phyloP scores from a whole-genome alignment of 2,888 invertebrate species.

The Phorcus lineatus region DNA sequence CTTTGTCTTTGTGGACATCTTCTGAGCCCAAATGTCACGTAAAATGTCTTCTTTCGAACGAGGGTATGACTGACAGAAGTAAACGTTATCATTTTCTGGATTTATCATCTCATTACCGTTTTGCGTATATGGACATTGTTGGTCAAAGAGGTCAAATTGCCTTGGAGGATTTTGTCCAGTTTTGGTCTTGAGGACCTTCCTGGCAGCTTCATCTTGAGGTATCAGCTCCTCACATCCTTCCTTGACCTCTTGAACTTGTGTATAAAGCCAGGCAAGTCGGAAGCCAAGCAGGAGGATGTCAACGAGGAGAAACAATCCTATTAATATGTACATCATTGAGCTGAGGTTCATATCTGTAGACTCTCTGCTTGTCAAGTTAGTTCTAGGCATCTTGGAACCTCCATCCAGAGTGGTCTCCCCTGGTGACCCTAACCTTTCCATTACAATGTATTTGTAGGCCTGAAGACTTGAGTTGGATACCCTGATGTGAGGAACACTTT shows the following conservation, averaged over 20 bases:
- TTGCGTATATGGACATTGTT: slow-evolving; percentile 41
- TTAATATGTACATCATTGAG: slow-evolving; percentile 53
- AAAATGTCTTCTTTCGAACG: slow-evolving; percentile 65
- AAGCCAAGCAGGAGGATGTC: slow-evolving; percentile 60
- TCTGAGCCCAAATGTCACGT: slow-evolving; percentile 61
- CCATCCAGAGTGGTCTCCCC: neutral
- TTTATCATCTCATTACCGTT: slow-evolving; percentile 43
- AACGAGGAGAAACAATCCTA: slow-evolving; percentile 58
- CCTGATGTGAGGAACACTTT: neutral
- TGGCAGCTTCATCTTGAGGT: slow-evolving; percentile 62
- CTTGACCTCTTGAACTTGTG: slow-evolving; percentile 51
- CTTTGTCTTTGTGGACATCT: slow-evolving; percentile 51
- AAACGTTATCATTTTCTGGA: slow-evolving; percentile 56
- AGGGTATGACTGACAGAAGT: slow-evolving; percentile 58
- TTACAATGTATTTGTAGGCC: neutral
- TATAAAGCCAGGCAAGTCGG: slow-evolving; percentile 61
- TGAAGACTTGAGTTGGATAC: neutral
- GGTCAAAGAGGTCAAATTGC: slow-evolving; percentile 41
- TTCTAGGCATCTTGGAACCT: neutral
- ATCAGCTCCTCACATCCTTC: slow-evolving; percentile 61
- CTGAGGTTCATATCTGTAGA: neutral
- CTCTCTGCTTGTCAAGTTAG: neutral
- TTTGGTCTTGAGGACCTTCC: slow-evolving; percentile 62
- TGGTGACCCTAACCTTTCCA: neutral
- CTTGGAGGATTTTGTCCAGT: slow-evolving; percentile 58